Evolutionary conservation across 2,888 invertebrate species (phyloP).

Genomic region (Calameuta idolon): DNA sequence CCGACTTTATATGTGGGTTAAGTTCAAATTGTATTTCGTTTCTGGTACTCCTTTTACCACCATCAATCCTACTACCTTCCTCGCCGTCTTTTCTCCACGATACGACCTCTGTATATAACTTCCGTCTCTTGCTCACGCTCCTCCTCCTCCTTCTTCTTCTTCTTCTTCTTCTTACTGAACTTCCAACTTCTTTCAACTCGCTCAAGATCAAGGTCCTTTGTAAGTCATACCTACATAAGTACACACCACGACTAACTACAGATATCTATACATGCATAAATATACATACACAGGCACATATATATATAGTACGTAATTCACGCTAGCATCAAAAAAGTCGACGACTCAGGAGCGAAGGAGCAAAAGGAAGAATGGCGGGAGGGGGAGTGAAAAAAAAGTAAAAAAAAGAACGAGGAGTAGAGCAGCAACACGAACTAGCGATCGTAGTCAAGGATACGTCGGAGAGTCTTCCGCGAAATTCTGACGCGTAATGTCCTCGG

Average conservation of each 20-base stretch:
- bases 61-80: not conserved
- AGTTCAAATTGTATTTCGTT: conserved; percentile 31
- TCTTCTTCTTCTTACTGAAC: conserved; percentile 1
- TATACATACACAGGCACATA: not conserved
- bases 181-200: not conserved
- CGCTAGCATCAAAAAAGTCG: not conserved
- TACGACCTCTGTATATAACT: not conserved
- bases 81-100: not conserved
- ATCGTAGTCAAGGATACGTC: not conserved
- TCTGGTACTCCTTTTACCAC: conserved; percentile 3
- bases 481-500: not conserved
- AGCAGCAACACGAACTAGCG: not conserved
- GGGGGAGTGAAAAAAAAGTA: not conserved
- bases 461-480: not conserved
- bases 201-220: not conserved
- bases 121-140: not conserved
- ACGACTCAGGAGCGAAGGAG: not conserved
- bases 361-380: not conserved
- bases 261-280: not conserved
- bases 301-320: not conserved
- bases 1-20: conserved; percentile 37
- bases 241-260: not conserved
- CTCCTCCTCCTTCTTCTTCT: not conserved
- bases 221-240: not conserved
- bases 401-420: not conserved